Conservation (phyloP, 2,113 vertebrate genomes). For the Aegithalos caudatus region DNA sequence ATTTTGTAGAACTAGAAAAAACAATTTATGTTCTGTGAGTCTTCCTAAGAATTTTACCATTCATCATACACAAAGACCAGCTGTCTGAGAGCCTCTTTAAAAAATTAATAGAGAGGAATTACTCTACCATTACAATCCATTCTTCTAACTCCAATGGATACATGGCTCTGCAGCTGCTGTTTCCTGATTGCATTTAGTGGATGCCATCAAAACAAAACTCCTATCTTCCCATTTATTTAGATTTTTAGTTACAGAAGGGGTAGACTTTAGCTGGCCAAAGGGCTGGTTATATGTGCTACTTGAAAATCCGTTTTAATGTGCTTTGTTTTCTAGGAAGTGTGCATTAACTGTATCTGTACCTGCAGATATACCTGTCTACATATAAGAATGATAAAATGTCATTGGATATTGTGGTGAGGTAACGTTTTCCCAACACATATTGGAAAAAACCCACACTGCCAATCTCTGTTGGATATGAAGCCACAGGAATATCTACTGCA, state of each 20-base stretch:
- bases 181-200: background rate
- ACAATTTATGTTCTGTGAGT: background rate
- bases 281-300: background rate
- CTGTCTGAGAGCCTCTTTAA: background rate
- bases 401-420: background rate
- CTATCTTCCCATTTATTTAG: background rate
- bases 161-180: background rate
- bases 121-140: background rate
- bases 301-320: background rate
- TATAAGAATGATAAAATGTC: background rate
- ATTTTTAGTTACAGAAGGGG: background rate
- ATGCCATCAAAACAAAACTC: background rate
- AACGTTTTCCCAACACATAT: background rate
- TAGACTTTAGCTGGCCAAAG: background rate
- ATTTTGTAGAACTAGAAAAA: background rate
- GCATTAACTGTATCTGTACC: background rate
- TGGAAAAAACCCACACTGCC: background rate
- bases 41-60: background rate
- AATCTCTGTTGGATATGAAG: background rate
- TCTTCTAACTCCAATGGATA: background rate
- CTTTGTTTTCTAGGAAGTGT: background rate
- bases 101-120: background rate
- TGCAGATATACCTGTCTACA: background rate
- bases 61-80: background rate
- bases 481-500: background rate